These are phyloP conservation scores for Apogon talboti DNA, from an alignment of 2,797 vertebrate genomes.

Conservation along the genomic window DNA sequence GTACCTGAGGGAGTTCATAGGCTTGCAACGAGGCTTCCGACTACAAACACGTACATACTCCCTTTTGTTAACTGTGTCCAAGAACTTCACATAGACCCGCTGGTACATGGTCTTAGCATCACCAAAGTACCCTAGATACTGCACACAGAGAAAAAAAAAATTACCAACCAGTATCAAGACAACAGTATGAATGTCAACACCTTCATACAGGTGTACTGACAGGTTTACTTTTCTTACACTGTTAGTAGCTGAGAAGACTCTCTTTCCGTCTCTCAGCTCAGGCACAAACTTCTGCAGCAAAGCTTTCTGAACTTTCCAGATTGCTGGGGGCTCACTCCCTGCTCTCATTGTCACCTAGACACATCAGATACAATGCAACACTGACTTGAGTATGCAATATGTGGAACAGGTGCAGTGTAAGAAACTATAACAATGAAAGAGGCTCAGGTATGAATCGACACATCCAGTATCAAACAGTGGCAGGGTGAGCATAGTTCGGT, in stretches of 20 bases:
- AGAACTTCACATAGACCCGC: conserved; percentile 96
- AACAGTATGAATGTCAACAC: too few relatives aligned
- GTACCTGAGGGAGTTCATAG: conserved; percentile 91
- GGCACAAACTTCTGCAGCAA: conserved; percentile 98
- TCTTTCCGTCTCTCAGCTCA: conserved; percentile 93
- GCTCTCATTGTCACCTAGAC: conserved; percentile 89
- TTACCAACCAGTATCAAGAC: background rate
- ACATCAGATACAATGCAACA: conserved; percentile 21
- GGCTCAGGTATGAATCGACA: background rate
- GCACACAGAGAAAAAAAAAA: conserved; percentile 39
- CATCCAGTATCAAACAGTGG: background rate
- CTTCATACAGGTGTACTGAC: background rate
- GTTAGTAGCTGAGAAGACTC: conserved; percentile 98
- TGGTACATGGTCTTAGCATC: conserved; percentile 97
- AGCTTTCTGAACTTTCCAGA: conserved; percentile 99
- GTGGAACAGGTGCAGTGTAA: background rate
- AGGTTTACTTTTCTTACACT: conserved; percentile 87
- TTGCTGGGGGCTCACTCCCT: conserved; percentile 95
- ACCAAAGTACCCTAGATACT: conserved; percentile 99
- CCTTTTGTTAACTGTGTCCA: conserved; percentile 98
- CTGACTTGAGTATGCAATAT: conserved; percentile 11
- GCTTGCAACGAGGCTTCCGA: conserved; percentile 93
- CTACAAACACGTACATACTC: conserved; percentile 97
- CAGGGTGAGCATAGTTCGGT: too few relatives aligned
- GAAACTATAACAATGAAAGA: background rate